Base-by-base conservation (phyloP, 2,888 invertebrate species). In the Schrankia costaestrigalis region DNA sequence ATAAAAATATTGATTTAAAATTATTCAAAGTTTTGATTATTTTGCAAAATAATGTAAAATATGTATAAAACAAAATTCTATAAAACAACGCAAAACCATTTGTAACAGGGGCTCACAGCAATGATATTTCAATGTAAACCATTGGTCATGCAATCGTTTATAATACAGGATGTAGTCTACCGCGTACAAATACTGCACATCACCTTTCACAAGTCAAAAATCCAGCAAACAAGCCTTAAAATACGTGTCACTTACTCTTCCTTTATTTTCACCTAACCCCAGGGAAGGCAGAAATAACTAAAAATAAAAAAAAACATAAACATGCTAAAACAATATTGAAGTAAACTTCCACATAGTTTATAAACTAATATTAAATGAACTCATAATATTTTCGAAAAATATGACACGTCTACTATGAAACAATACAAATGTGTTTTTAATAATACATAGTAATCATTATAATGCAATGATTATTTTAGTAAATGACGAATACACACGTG, bases 221-320 rank as follows among this genome's bases (percentile, higher is more conserved):
- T 62, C 57, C 70, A 75, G 75, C 78, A 78, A 71, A 76, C 73
- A 73, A 79, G 80, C 67, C 61, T 56, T 67, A 70, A 67, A 71
- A 63, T 57, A 62, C 65, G 63, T 61, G 55, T 57, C 67, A 86
- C 86, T 87, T 86, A 87, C 86, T 78, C 73, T 79, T 63, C 42
- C 46, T 63, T 78, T 78, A 77, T 68, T 80, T 72, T 68, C 79
- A 79, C 78, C 78, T 69, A 78, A 73, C 63, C 79, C 77, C 74
- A 67, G 72, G 65, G 65, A 71, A 75, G 79, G 69, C 65, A 69
- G 80, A 78, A 86, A 79, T 69, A 87, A 85, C 84, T 82, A 84
- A 83, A 84, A 85, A 75, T 70, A 76, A 76, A 73, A 77, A 15
- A 71, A 72, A 60, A 62, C 56, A 59, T 67, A 69, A 71, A 66